Evolutionary conservation across 2,113 vertebrate genomes (phyloP).

Genomic region (Nibea coibor): DNA sequence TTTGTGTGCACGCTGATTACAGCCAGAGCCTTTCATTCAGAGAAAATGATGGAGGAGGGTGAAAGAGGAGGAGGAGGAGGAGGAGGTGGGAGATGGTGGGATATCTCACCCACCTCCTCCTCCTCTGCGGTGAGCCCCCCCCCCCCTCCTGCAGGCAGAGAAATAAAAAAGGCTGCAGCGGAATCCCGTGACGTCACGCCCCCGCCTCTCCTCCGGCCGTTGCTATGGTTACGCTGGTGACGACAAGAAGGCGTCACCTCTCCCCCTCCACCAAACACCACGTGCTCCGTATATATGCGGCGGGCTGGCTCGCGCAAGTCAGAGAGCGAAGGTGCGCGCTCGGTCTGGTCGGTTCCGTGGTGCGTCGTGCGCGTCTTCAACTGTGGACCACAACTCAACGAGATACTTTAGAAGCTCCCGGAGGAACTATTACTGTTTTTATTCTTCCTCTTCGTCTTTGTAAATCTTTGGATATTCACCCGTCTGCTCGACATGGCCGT

Average conservation of each 20-base stretch:
- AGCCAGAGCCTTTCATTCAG: slow-evolving; percentile 57
- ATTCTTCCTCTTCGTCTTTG: not conserved
- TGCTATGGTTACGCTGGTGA: slow-evolving; percentile 74
- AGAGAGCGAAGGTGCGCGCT: not conserved
- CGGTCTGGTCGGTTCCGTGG: too few species aligned
- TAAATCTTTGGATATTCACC: slow-evolving; percentile 27
- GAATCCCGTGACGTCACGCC: slow-evolving; percentile 81
- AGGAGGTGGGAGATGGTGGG: not conserved
- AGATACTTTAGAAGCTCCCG: not conserved
- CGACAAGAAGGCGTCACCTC: slow-evolving; percentile 48
- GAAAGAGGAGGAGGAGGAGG: not conserved
- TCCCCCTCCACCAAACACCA: slow-evolving; percentile 38
- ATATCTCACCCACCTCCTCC: not conserved
- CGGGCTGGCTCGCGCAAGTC: not conserved
- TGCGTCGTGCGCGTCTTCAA: too few species aligned
- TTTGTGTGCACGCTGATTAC: slow-evolving; percentile 8
- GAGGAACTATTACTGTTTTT: not conserved
- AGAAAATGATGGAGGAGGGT: slow-evolving; percentile 27
- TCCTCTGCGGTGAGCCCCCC: slow-evolving; percentile 36
- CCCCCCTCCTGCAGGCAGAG: slow-evolving; percentile 48
- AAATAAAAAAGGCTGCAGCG: slow-evolving; percentile 45
- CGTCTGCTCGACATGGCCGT: slow-evolving; percentile 75
- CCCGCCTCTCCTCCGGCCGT: slow-evolving; percentile 25
- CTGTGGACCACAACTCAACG: too few species aligned
- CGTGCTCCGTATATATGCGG: slow-evolving; percentile 74